A percentile compares a stretch with the other conserved stretches of the same genome.
Conservation (phyloP, 2,888 invertebrate genomes). For the Anarsia innoxiella region DNA sequence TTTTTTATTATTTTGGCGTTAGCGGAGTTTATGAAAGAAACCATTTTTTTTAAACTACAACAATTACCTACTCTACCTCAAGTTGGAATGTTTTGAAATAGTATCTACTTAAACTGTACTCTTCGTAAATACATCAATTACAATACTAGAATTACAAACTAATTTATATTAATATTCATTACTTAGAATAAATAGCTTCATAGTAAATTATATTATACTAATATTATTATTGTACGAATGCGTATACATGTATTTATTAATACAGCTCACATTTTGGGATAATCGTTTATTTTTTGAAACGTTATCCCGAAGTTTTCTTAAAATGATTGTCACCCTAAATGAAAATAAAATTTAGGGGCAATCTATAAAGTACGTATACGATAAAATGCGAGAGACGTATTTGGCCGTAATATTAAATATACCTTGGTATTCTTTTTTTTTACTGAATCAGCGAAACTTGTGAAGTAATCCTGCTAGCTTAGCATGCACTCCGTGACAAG, state of each 20-base stretch:
- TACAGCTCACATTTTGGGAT: slow-evolving; percentile 48
- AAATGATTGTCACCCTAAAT: slow-evolving; percentile 13
- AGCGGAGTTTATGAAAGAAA: not conserved
- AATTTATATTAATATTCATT: slow-evolving; percentile 40
- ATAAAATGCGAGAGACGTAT: not conserved
- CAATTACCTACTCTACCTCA: slow-evolving; percentile 15
- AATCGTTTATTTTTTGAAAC: slow-evolving; percentile 6
- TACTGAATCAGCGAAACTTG: too few relatives aligned
- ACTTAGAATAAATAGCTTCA: slow-evolving; percentile 64
- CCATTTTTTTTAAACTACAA: slow-evolving; percentile 2
- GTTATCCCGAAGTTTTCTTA: slow-evolving; percentile 2
- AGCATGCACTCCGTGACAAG: too few relatives aligned
- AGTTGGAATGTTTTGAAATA: slow-evolving; percentile 34
- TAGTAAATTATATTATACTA: slow-evolving; percentile 19
- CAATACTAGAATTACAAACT: slow-evolving; percentile 27
- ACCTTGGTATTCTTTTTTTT: not conserved
- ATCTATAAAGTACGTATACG: not conserved
- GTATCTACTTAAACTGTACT: slow-evolving; percentile 23
- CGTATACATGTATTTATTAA: slow-evolving; percentile 70
- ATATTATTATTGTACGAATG: slow-evolving; percentile 70
- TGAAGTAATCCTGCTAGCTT: too few relatives aligned
- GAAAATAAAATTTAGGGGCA: not conserved
- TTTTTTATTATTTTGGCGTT: not conserved
- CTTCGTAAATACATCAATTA: slow-evolving; percentile 41
- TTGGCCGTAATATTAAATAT: not conserved